Base-by-base conservation (phyloP, 2,113 vertebrate genomes). In the Lutjanus erythropterus region DNA sequence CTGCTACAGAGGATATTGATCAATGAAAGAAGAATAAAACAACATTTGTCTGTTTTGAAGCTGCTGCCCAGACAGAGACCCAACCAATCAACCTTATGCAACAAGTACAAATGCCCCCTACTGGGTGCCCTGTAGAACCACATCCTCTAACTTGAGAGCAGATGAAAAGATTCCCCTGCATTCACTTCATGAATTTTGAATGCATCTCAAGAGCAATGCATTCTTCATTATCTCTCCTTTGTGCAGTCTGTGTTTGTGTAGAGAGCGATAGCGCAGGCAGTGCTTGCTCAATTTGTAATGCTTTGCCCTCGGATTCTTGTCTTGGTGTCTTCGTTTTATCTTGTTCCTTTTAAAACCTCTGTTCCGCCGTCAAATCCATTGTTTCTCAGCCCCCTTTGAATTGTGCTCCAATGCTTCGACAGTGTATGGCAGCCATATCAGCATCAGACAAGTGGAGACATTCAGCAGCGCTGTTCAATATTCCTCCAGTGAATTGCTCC, bases 41-140 rank as follows among this genome's bases (percentile, higher is more conserved):
- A 23, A 6, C 9, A 2, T 21, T n/a, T n/a, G n/a, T 6, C 1
- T 64, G n/a, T 37, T 71, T 31, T 72, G 37, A 52, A 70, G 39
- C 37, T 21, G 31, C 33, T 80, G 58, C 10, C 16, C 47, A 59
- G 50, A 27, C 15, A 44, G 25, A 42, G 44, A 78, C 52, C 5
- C 12, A 58, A 50, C 31, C 61, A 35, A 61, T 61, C 18, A 47
- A 56, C 50, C 29, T 75, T 47, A 71, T 50, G 83, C 88, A 86
- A 87, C 88, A 89, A 84, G 75, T 84, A 46, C 37, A 85, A 81
- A 75, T 25, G 42, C 72, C 82, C 68, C 68, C 80, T 78, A 39
- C 81, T 85, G 84, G 77, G 23, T 39, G 23, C 16, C 42, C 44
- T 64, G 39, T 42, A 52, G 39, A 80, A 72, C 46, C 61, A 75